phyloP scores from a whole-genome alignment of 2,888 invertebrate species.

The Ormyrus thymus region DNA sequence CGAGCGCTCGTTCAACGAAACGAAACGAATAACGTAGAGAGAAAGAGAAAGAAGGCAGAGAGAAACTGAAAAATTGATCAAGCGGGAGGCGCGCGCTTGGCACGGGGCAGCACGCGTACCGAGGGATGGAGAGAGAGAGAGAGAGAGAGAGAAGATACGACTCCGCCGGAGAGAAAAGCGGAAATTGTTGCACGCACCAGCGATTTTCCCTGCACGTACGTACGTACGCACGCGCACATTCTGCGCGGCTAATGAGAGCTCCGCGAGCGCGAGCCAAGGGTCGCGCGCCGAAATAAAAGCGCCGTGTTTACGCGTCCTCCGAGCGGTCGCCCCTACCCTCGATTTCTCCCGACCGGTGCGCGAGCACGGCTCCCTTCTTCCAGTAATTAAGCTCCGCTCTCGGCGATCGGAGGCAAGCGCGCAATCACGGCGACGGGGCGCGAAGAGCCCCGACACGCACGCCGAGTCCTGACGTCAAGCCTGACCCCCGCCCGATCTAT shows the following conservation, averaged over 20 bases:
- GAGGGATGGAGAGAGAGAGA: not conserved
- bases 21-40: slow-evolving; percentile 27
- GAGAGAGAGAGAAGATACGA: no score
- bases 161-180: slow-evolving; percentile 30
- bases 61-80: slow-evolving; percentile 57
- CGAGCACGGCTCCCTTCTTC: no score
- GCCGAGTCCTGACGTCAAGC: slow-evolving; percentile 30
- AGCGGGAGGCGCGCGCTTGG: slow-evolving; percentile 54
- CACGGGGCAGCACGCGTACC: slow-evolving; percentile 45
- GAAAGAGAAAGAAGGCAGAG: slow-evolving; percentile 23
- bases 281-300: slow-evolving; percentile 2
- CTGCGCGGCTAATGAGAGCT: slow-evolving; percentile 27
- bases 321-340: slow-evolving; percentile 1
- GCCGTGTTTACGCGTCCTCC: slow-evolving; percentile 17
- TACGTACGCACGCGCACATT: not conserved
- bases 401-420: not conserved
- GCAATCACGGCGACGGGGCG: not conserved
- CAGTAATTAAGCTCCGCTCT: not conserved
- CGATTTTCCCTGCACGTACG: slow-evolving; percentile 42
- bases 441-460: not conserved
- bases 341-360: not conserved
- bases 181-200: slow-evolving; percentile 55
- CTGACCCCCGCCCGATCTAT: slow-evolving; percentile 10
- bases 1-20: slow-evolving; percentile 28
- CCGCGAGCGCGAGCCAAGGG: not conserved